Evolutionary conservation across 2,888 invertebrate species (phyloP), one percentile per base, ranked within the genome.

Genomic region (Tineola bisselliella): DNA sequence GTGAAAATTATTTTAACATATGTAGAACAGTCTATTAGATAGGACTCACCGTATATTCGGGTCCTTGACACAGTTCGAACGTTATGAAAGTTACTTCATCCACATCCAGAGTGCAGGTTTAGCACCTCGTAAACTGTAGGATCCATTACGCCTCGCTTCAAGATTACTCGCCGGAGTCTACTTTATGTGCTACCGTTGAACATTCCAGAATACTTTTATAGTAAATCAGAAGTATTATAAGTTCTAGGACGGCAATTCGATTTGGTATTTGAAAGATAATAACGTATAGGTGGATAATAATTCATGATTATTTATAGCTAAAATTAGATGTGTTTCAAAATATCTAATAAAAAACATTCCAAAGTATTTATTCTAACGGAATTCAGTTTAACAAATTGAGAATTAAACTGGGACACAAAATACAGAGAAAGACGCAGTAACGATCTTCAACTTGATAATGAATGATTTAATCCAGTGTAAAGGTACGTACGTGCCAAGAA

Each of bases 41-140:
- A 56, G 30, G 56, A 56, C 30, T 19, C 17, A 56, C 54, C n/a
- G 19, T 33, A 33, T 17, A 58, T 74, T 62, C 12, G 73, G 70
- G 70, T 63, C 65, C 69, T 68, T 76, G 75, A 79, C 75, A 74
- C 71, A 71, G 73, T 73, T 58, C 72, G 71, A 70, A 71, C 72
- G 73, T 77, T 79, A 78, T 74, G 75, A 76, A 75, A 71, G 75
- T 79, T 74, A 73, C 76, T 78, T 74, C 70, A 79, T 78, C 74
- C 70, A 70, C 69, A 70, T 69, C 67, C 62, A 63, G 69, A 70
- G 70, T 58, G 58, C 58, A 58, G 74, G 73, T 76, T 80, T 80
- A 81, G 77, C 79, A 79, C 81, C 69, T 80, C 80, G 74, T 81
- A 81, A 81, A 81, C 73, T 75, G 72, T 72, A 70, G 73, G 72